phyloP scores from a whole-genome alignment of 2,888 invertebrate genomes.

The Baccha elongata region DNA sequence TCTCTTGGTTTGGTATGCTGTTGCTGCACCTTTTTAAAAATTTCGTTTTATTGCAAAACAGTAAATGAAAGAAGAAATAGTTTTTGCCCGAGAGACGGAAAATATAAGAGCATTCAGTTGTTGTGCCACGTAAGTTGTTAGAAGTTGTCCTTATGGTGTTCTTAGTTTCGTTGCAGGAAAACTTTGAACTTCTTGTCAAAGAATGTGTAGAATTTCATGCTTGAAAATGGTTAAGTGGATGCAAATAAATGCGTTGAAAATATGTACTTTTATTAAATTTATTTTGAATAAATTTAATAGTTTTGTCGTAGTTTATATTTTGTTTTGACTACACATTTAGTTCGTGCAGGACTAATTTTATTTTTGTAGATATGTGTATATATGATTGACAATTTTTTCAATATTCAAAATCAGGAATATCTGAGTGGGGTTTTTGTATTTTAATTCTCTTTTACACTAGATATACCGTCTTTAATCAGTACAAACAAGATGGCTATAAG shows the following conservation, averaged over 20 bases:
- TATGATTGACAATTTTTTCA: too few species aligned
- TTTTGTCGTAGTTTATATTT: not conserved
- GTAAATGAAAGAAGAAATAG: constrained; percentile 6
- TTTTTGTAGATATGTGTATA: too few species aligned
- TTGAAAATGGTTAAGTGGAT: constrained; percentile 13
- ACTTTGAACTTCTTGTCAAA: constrained; percentile 13
- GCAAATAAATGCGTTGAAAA: constrained; percentile 13
- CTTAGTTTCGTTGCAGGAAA: not conserved
- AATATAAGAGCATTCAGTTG: constrained; percentile 1
- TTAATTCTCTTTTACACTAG: too few species aligned
- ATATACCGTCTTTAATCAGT: too few species aligned
- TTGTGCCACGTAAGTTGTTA: constrained; percentile 5
- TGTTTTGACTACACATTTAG: too few species aligned
- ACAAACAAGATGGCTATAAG: too few species aligned
- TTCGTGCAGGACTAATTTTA: too few species aligned
- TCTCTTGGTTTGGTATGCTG: constrained; percentile 17
- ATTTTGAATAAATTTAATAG: not conserved
- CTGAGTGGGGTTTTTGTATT: too few species aligned
- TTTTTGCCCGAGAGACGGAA: constrained; percentile 20
- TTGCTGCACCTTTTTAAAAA: constrained; percentile 22
- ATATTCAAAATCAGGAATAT: too few species aligned
- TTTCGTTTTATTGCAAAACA: too few species aligned
- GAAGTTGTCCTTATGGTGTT: not conserved
- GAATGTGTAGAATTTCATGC: constrained; percentile 7
- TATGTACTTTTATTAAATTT: constrained; percentile 3